A percentile compares a stretch with the other conserved stretches of the same genome.
These are phyloP conservation scores for Astreopora myriophthalma DNA, from an alignment of 64 coral and sea anemone species.

Conservation along the genomic window DNA sequence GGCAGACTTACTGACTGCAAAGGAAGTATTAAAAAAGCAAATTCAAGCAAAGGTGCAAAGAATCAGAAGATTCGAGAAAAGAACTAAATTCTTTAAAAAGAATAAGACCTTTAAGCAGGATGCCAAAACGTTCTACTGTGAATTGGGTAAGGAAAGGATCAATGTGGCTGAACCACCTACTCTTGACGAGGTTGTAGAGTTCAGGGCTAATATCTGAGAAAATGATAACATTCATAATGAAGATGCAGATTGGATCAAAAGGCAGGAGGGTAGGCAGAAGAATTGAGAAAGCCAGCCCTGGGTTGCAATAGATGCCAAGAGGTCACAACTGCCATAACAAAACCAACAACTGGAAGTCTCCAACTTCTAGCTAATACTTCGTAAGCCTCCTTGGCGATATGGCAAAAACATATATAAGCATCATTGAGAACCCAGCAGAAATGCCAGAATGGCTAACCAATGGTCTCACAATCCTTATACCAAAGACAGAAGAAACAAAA, in stretches of 20 bases:
- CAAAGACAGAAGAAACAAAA: neutral
- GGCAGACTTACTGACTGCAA: neutral
- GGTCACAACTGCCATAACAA: neutral
- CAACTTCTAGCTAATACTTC: conserved; percentile 10
- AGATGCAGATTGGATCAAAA: neutral
- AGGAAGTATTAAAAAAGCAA: neutral
- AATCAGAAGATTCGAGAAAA: neutral
- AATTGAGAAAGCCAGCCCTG: neutral
- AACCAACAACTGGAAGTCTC: conserved; percentile 9
- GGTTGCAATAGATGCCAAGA: neutral
- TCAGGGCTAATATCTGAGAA: conserved; percentile 18
- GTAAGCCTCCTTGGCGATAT: neutral
- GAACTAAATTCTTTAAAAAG: neutral
- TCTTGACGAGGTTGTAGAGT: neutral
- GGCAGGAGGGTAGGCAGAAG: neutral
- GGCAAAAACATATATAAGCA: neutral
- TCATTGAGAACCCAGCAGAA: neutral
- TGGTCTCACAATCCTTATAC: neutral
- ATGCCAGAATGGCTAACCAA: neutral
- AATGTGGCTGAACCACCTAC: neutral
- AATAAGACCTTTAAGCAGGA: conserved; percentile 12
- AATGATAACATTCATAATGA: neutral
- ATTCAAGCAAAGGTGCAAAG: neutral
- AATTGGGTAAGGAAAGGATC: conserved; percentile 2
- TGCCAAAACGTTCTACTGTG: conserved; percentile 1